Evolutionary conservation across 2,113 vertebrate genomes (phyloP), one percentile per base, ranked within the genome.

Genomic region (Megaptera novaeangliae): DNA sequence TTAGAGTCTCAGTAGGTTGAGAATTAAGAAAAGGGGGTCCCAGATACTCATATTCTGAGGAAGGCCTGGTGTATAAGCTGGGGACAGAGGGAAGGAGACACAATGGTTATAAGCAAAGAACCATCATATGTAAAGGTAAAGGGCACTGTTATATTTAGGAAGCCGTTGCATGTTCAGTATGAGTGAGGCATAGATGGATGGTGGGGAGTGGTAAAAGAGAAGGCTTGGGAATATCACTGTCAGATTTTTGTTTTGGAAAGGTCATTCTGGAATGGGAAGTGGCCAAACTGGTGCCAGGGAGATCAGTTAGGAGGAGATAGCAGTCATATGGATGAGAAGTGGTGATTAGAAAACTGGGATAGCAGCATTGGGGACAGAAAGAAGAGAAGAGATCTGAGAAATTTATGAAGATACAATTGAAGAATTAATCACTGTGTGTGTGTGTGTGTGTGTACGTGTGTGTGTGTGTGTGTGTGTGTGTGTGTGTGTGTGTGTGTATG

Each of bases 201-300:
- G 29, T 81, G 96, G 85, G 6, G 52, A 75, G 21, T 29, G n/a
- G 87, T 64, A 64, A 93, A 77, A 89, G 59, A 81, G 34, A 95
- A 88, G 23, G 12, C 34, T 61, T 83, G 1, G 6, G 52, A 94
- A 90, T 94, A 87, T 77, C 5, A 44, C 31, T 39, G 80, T 71
- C 25, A 86, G 6, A 77, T 74, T 89, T 80, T 85, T 75, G n/a
- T 91, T 75, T 84, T 96, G 39, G 44, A 91, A 97, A 96, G 5
- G 36, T 75, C 69, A 63, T 91, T 93, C 61, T 59, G n/a, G 12
- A 83, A 85, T 64, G 20, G 15, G 20, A 64, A 88, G 25, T 81
- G 21, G 71, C 46, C 77, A 95, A 7, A 64, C n/a, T 8, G 55
- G 34, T 96, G 31, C 8, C 36, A 93, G 83, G 8, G 18, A 78